Evolutionary conservation across 37 sponge, comb jelly and placozoan genomes (phyloP).

Genomic region (Ephydatia muelleri): DNA sequence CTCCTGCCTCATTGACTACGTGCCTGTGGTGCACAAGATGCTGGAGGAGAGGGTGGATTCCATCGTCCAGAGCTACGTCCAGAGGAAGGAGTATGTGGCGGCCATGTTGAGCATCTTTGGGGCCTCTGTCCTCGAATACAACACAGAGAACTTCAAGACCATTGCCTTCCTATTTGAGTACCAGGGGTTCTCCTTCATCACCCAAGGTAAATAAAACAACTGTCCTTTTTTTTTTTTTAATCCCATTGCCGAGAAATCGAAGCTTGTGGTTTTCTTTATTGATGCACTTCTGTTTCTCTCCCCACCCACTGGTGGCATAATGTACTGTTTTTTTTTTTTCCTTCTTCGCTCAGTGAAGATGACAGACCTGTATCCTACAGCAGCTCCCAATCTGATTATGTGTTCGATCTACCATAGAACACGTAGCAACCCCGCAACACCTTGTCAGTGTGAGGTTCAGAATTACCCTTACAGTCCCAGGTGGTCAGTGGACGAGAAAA

Average conservation of each 20-base stretch:
- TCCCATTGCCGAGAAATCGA: background rate
- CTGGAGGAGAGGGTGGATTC: constrained; percentile 58
- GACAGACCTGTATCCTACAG: constrained; percentile 57
- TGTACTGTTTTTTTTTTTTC: background rate
- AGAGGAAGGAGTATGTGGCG: constrained; percentile 67
- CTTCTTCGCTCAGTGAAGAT: constrained; percentile 50
- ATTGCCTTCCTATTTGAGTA: constrained; percentile 70
- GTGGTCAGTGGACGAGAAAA: constrained; percentile 73
- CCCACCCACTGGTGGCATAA: background rate
- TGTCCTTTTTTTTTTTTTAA: too few species aligned
- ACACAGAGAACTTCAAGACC: constrained; percentile 70
- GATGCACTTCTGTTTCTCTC: background rate
- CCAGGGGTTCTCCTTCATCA: constrained; percentile 65
- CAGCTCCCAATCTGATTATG: constrained; percentile 44
- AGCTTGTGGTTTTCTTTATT: background rate
- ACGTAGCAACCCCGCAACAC: constrained; percentile 34
- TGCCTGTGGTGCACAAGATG: constrained; percentile 48
- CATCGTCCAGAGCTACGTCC: constrained; percentile 49
- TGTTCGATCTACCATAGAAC: constrained; percentile 73
- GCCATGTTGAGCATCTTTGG: constrained; percentile 64
- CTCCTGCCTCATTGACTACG: constrained; percentile 81
- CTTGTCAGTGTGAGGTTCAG: constrained; percentile 26
- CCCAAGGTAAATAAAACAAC: constrained; percentile 30
- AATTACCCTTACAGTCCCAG: constrained; percentile 75
- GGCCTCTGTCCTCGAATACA: constrained; percentile 74